Evolutionary conservation across 2,797 vertebrate genomes (phyloP).

Genomic region (Brachyrhaphis roseni): DNA sequence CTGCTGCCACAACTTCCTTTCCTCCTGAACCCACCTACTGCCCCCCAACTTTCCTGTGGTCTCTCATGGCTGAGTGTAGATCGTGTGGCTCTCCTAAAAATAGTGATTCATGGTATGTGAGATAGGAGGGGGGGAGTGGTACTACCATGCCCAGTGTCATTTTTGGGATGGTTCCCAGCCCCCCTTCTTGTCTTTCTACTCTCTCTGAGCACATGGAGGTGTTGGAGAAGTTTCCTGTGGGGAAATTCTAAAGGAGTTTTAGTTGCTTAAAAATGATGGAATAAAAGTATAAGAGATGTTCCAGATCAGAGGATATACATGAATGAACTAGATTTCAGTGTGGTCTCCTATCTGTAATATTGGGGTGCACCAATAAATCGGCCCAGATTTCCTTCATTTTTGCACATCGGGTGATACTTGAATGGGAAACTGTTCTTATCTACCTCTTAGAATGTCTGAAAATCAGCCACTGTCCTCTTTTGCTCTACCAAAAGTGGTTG

Average conservation of each 20-base stretch:
- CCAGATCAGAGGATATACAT: background rate
- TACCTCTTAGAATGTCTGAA: background rate
- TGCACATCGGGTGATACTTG: background rate
- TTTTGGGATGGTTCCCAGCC: conserved; percentile 56
- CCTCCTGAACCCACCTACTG: conserved; percentile 34
- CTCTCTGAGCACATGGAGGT: conserved; percentile 42
- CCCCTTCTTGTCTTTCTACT: conserved; percentile 42
- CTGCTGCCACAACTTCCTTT: conserved; percentile 44
- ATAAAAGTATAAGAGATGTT: background rate
- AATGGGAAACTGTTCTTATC: background rate
- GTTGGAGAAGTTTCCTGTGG: conserved; percentile 19
- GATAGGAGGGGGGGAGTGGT: conserved; percentile 44
- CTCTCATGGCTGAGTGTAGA: conserved; percentile 48
- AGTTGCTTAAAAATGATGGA: background rate
- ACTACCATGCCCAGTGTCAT: conserved; percentile 56
- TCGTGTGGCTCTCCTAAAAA: conserved; percentile 74
- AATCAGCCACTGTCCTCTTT: background rate
- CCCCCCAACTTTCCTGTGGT: conserved; percentile 11
- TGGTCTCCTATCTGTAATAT: background rate
- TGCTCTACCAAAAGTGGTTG: too few relatives aligned
- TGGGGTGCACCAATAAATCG: background rate
- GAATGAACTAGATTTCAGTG: background rate
- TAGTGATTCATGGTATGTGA: conserved; percentile 75
- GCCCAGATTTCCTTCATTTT: background rate
- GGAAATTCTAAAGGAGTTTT: conserved; percentile 22